These are phyloP conservation scores for Alloplasta piceator DNA, from an alignment of 2,888 invertebrate genomes.

Conservation along the genomic window DNA sequence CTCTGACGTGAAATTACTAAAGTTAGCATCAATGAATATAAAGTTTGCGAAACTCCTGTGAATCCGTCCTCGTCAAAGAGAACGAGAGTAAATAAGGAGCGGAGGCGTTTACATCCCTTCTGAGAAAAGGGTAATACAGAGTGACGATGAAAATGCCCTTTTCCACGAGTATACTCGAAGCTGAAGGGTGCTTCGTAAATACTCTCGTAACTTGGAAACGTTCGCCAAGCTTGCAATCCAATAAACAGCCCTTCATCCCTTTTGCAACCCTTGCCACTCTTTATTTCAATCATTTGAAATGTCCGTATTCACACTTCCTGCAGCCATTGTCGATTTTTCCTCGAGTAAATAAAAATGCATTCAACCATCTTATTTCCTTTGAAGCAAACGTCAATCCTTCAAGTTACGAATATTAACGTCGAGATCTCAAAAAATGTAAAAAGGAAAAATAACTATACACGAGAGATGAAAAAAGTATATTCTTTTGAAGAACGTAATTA, in stretches of 20 bases:
- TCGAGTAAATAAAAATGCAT: not conserved
- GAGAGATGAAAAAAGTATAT: no score
- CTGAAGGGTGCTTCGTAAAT: slow-evolving; percentile 50
- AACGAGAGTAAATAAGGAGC: not conserved
- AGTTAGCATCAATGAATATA: slow-evolving; percentile 42
- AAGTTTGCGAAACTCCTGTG: slow-evolving; percentile 19
- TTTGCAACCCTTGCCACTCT: not conserved
- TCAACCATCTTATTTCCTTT: not conserved
- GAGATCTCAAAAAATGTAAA: no score
- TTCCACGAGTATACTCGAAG: slow-evolving; percentile 23
- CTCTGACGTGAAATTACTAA: slow-evolving; percentile 5
- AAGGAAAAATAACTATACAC: no score
- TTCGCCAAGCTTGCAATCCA: slow-evolving; percentile 10
- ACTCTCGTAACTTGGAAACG: slow-evolving; percentile 42
- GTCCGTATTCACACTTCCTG: no score
- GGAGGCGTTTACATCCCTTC: slow-evolving; percentile 14
- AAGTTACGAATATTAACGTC: no score
- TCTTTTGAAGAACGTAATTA: no score
- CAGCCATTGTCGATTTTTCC: no score
- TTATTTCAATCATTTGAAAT: not conserved
- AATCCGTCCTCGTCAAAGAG: slow-evolving; percentile 20
- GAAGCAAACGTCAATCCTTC: no score
- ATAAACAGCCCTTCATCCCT: not conserved
- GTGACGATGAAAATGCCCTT: slow-evolving; percentile 40
- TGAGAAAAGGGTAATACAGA: slow-evolving; percentile 35